A percentile compares a stretch with the other conserved stretches of the same genome.
phyloP scores from a whole-genome alignment of 2,888 invertebrate genomes.

The Isoperla grammatica region DNA sequence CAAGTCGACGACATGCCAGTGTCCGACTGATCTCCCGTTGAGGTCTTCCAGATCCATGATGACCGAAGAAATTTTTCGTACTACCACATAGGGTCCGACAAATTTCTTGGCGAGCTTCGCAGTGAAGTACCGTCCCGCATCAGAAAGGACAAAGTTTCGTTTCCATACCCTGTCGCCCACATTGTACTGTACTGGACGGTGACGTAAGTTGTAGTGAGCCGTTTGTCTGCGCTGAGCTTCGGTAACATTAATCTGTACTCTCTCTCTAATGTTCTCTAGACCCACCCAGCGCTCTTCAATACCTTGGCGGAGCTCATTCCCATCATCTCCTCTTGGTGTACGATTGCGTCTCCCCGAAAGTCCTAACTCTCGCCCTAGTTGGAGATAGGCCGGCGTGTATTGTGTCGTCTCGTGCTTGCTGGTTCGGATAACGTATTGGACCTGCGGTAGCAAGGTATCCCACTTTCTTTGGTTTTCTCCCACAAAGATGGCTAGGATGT shows the following conservation, averaged over 20 bases:
- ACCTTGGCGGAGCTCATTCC: background rate
- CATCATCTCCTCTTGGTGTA: too few species aligned
- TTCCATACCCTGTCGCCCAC: background rate
- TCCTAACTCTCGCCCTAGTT: conserved; percentile 4
- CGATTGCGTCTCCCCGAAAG: background rate
- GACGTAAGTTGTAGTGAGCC: background rate
- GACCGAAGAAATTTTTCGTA: background rate
- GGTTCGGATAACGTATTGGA: background rate
- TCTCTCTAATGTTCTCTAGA: background rate
- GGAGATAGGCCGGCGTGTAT: background rate
- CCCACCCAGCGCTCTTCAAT: background rate
- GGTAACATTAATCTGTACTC: background rate
- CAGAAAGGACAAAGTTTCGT: background rate
- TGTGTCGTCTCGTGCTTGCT: background rate
- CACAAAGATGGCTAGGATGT: background rate
- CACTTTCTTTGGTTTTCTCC: conserved; percentile 3
- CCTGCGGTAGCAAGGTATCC: background rate
- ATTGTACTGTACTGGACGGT: background rate
- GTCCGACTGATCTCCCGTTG: background rate
- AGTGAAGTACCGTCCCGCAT: background rate
- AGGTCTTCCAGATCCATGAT: background rate
- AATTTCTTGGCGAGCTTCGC: conserved; percentile 1
- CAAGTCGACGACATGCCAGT: background rate
- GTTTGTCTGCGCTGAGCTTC: background rate
- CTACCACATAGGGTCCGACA: conserved; percentile 1